Evolutionary conservation across 2,888 invertebrate genomes (phyloP).

Genomic region (Pterostichus madidus): DNA sequence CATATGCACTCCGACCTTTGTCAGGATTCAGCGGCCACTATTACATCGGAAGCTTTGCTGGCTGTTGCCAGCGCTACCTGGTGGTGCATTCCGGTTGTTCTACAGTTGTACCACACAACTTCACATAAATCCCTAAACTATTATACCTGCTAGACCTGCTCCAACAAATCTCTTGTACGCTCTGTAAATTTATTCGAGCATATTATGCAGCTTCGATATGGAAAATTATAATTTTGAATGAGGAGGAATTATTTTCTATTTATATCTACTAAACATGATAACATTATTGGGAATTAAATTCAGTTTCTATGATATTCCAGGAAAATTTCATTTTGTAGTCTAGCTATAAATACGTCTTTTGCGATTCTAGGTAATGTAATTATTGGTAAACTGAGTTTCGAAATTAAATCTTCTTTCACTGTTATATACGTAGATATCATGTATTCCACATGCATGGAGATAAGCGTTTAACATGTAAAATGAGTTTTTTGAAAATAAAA

Average conservation of each 20-base stretch:
- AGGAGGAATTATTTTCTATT: not conserved
- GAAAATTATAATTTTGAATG: not conserved
- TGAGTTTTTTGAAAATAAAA: no score
- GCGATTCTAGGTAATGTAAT: no score
- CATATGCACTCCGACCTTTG: conserved; percentile 49
- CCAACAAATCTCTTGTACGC: not conserved
- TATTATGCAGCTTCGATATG: not conserved
- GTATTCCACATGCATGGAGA: no score
- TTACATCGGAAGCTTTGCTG: not conserved
- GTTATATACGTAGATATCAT: no score
- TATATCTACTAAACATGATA: no score
- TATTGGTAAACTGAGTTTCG: no score
- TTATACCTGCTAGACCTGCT: conserved; percentile 7
- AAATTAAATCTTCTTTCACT: no score
- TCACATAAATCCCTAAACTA: conserved; percentile 8
- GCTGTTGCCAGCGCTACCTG: not conserved
- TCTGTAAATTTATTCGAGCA: not conserved
- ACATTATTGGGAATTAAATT: no score
- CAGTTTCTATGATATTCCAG: no score
- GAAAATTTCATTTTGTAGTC: no score
- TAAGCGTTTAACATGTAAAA: no score
- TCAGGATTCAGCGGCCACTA: conserved; percentile 11
- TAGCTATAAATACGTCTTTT: no score
- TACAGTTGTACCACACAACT: conserved; percentile 2
- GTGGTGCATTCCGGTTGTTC: not conserved